Base-by-base conservation (phyloP, 2,113 vertebrate genomes). In the Eretmochelys imbricata region DNA sequence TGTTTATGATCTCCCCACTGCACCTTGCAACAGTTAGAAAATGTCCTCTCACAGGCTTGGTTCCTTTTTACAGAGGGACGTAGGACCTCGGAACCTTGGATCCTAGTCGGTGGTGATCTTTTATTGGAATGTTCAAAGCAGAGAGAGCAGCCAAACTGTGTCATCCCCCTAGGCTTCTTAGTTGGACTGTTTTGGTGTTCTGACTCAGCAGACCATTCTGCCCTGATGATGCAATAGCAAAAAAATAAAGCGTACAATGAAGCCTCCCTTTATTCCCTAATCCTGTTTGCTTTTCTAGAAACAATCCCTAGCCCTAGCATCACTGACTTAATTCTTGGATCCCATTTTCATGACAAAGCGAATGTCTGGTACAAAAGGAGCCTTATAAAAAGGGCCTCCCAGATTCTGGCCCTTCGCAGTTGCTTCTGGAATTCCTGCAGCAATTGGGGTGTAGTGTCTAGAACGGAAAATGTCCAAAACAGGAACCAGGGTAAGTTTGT, bases 271-370 rank as follows among this genome's bases (percentile, higher is more conserved):
- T 99, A 99, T 99, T 98, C 98, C 95, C 92, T 99, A 99, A 99
- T 99, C 99, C 99, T 98, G 95, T 96, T 98, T 98, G 98, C 98
- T 99, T 99, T 99, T 99, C 98, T 99, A 98, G 98, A 99, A 99
- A 98, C 98, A 90, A 89, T 98, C 98, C 99, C 98, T 99, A 98
- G 99, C 96, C 95, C 98, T 98, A 97, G 98, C 99, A 99, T 98
- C 98, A 99, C 99, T 99, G 99, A 99, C 98, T 99, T 98, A 99
- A 99, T 99, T 99, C 99, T 99, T 99, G 99, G 99, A 99, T 99
- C 98, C 98, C 94, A 98, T 99, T 99, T 98, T 99, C 99, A 99
- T 99, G 99, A 99, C 99, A 98, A 99, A 99, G 99, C 99, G 97
- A 98, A 98, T 99, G 98, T 98, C 98, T 98, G 97, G 96, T 98